phyloP scores from a whole-genome alignment of 2,797 vertebrate genomes.

The Lutjanus argentimaculatus region DNA sequence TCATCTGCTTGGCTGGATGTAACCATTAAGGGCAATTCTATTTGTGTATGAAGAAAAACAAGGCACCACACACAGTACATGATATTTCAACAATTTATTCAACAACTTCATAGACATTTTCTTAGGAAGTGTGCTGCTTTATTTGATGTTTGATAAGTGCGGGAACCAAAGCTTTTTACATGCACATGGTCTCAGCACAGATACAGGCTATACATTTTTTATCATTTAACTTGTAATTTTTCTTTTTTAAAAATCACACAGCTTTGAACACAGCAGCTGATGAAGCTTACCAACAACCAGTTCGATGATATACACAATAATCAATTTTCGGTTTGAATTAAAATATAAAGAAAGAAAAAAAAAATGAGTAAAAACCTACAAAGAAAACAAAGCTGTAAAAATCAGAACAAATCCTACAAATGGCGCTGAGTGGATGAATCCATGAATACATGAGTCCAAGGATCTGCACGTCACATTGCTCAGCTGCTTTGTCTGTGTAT shows the following conservation, averaged over 20 bases:
- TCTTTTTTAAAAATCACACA: slow-evolving; percentile 83
- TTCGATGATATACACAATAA: slow-evolving; percentile 90
- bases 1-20: background rate
- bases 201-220: slow-evolving; percentile 90
- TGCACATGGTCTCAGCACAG: slow-evolving; percentile 91
- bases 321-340: slow-evolving; percentile 84
- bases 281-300: slow-evolving; percentile 90
- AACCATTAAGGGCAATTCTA: background rate
- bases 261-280: slow-evolving; percentile 92
- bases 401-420: slow-evolving; percentile 87
- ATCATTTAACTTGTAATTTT: slow-evolving; percentile 80
- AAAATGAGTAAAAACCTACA: slow-evolving; percentile 89
- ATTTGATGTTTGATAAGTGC: slow-evolving; percentile 82
- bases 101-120: slow-evolving; percentile 90
- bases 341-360: slow-evolving; percentile 84
- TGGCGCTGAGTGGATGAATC: slow-evolving; percentile 71
- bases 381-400: slow-evolving; percentile 91
- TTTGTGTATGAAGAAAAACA: background rate
- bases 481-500: slow-evolving; percentile 76
- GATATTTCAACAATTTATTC: slow-evolving; percentile 85
- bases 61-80: background rate
- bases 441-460: slow-evolving; percentile 57
- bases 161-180: slow-evolving; percentile 90
- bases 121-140: slow-evolving; percentile 86
- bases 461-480: slow-evolving; percentile 65